phyloP scores from a whole-genome alignment of 1,140 invertebrate genomes.

The Babylonia areolata region DNA sequence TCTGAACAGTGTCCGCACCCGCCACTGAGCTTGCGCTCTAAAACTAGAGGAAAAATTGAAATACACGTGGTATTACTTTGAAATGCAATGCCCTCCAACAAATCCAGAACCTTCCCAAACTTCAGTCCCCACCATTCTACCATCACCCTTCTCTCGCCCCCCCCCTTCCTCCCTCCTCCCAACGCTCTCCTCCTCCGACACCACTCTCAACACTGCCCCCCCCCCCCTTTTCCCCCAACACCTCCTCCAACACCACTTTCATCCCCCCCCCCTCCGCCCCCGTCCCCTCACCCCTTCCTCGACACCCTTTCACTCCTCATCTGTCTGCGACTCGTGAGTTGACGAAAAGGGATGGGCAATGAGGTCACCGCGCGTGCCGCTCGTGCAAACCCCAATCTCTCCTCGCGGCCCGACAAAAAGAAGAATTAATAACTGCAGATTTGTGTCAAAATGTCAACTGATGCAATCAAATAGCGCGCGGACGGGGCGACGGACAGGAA shows the following conservation, averaged over 20 bases:
- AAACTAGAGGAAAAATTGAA: too few species aligned
- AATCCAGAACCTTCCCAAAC: too few species aligned
- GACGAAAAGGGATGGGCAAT: conserved; percentile 13
- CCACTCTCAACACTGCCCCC: not conserved
- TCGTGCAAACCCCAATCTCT: conserved; percentile 25
- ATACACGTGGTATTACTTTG: too few species aligned
- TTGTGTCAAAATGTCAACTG: conserved; percentile 40
- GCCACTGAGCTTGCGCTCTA: too few species aligned
- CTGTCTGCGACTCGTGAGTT: too few species aligned
- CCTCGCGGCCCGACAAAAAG: conserved; percentile 31
- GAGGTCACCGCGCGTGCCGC: conserved; percentile 32
- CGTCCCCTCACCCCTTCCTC: not conserved
- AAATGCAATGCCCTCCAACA: too few species aligned
- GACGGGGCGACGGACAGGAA: conserved; percentile 22
- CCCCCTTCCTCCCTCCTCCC: not conserved
- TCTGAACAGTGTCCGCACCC: too few species aligned
- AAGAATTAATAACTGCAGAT: conserved; percentile 43
- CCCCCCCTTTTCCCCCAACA: not conserved
- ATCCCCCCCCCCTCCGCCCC: not conserved
- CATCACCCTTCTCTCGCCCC: not conserved
- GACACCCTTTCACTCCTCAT: too few species aligned
- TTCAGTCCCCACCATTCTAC: too few species aligned
- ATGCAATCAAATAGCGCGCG: conserved; percentile 35
- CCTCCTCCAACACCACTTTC: not conserved
- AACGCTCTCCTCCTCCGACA: not conserved